These are phyloP conservation scores for Liparis tanakae DNA, from an alignment of 2,797 vertebrate species.

Conservation along the genomic window DNA sequence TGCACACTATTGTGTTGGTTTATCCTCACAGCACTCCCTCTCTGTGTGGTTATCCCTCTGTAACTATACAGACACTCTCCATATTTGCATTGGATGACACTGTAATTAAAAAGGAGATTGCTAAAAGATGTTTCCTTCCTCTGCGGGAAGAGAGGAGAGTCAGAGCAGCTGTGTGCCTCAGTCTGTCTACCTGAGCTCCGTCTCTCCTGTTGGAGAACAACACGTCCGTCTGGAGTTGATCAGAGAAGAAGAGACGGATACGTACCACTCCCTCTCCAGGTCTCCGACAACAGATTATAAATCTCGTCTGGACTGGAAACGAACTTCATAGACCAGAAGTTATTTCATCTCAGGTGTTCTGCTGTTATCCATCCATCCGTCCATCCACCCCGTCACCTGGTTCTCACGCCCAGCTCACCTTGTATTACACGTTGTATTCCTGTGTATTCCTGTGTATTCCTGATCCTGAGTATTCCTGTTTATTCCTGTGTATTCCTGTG, in stretches of 20 bases:
- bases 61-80: slow-evolving; percentile 3
- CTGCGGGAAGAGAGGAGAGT: slow-evolving; percentile 10
- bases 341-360: not conserved
- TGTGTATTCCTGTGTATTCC: too few relatives aligned
- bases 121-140: not conserved
- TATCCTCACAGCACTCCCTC: slow-evolving; percentile 22
- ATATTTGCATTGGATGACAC: slow-evolving; percentile 1
- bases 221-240: slow-evolving; percentile 28
- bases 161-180: slow-evolving; percentile 19
- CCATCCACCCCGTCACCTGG: too few relatives aligned
- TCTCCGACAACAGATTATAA: not conserved
- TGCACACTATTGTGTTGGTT: slow-evolving; percentile 22
- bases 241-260: slow-evolving; percentile 14
- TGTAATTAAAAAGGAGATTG: slow-evolving; percentile 14
- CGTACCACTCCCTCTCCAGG: slow-evolving; percentile 12
- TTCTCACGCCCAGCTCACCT: too few relatives aligned
- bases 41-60: slow-evolving; percentile 3
- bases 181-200: slow-evolving; percentile 22
- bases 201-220: slow-evolving; percentile 28
- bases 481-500: too few relatives aligned
- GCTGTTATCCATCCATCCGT: too few relatives aligned
- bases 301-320: not conserved
- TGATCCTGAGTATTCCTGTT: too few relatives aligned
- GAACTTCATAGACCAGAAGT: not conserved
- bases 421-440: too few relatives aligned